These are phyloP conservation scores for Thalpophila matura DNA, from an alignment of 2,888 invertebrate genomes.

Conservation along the genomic window DNA sequence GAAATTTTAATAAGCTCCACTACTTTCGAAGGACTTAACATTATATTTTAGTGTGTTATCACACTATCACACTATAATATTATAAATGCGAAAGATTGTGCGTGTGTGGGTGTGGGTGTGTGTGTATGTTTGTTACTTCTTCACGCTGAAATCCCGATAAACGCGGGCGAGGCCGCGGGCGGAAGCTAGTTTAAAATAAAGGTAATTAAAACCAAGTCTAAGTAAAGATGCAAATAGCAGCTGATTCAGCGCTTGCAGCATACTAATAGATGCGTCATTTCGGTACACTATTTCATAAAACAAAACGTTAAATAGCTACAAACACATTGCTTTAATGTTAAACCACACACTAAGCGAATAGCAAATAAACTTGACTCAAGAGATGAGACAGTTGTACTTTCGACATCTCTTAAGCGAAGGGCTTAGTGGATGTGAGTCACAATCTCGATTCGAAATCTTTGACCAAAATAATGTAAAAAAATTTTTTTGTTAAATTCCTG, in stretches of 20 bases:
- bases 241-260: constrained; percentile 24
- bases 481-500: no score
- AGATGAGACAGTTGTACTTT: neutral
- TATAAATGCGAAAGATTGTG: no score
- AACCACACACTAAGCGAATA: neutral
- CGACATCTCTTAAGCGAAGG: neutral
- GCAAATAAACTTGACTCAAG: constrained; percentile 26
- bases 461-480: no score
- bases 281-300: constrained; percentile 21
- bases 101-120: no score
- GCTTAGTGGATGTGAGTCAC: neutral
- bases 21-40: no score
- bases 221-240: constrained; percentile 15
- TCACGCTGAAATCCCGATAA: no score
- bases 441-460: neutral
- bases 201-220: neutral
- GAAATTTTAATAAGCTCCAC: no score
- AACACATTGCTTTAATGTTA: constrained; percentile 3
- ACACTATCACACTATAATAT: no score
- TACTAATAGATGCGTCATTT: constrained; percentile 28
- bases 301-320: constrained; percentile 2
- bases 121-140: no score
- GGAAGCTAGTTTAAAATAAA: no score
- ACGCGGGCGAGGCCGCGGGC: no score
- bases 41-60: no score